These are phyloP conservation scores for Emydocephalus ijimae DNA, from an alignment of 2,113 vertebrate genomes.

Conservation along the genomic window DNA sequence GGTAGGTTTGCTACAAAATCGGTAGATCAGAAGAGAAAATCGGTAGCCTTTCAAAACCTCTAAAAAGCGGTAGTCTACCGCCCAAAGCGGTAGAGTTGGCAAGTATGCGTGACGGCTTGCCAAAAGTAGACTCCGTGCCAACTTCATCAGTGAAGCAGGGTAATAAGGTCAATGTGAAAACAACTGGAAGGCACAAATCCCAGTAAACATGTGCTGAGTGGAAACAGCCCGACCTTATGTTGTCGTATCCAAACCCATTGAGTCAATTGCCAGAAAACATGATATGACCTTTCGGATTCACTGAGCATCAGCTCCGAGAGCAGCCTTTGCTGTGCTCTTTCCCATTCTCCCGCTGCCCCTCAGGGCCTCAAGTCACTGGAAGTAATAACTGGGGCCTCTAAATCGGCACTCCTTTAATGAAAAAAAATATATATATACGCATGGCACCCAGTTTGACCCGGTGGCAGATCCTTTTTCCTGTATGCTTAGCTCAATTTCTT, in stretches of 20 bases:
- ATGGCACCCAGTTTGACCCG: slow-evolving; percentile 81
- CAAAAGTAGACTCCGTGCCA: slow-evolving; percentile 68
- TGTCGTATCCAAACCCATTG: slow-evolving; percentile 91
- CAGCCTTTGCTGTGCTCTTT: slow-evolving; percentile 82
- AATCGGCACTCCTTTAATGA: slow-evolving; percentile 83
- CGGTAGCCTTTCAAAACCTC: too few relatives aligned
- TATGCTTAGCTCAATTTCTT: slow-evolving; percentile 58
- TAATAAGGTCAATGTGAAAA: slow-evolving; percentile 97
- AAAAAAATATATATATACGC: slow-evolving; percentile 72
- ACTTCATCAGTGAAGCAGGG: slow-evolving; percentile 79
- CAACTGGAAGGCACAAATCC: slow-evolving; percentile 87
- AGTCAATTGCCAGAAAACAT: slow-evolving; percentile 98
- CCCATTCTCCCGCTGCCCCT: slow-evolving; percentile 85
- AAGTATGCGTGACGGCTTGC: slow-evolving; percentile 21
- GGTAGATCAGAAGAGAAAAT: too few relatives aligned
- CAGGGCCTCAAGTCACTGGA: slow-evolving; percentile 86
- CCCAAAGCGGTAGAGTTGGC: too few relatives aligned
- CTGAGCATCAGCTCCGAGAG: slow-evolving; percentile 84
- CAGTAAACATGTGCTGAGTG: slow-evolving; percentile 84
- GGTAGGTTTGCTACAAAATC: too few relatives aligned
- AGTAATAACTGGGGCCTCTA: slow-evolving; percentile 86
- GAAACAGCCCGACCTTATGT: slow-evolving; percentile 82
- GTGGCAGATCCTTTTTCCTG: slow-evolving; percentile 60
- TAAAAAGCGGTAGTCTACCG: too few relatives aligned
- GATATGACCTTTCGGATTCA: slow-evolving; percentile 97